A percentile compares a stretch with the other conserved stretches of the same genome.
phyloP scores from a whole-genome alignment of 2,113 vertebrate species.

The Notothenia coriiceps region DNA sequence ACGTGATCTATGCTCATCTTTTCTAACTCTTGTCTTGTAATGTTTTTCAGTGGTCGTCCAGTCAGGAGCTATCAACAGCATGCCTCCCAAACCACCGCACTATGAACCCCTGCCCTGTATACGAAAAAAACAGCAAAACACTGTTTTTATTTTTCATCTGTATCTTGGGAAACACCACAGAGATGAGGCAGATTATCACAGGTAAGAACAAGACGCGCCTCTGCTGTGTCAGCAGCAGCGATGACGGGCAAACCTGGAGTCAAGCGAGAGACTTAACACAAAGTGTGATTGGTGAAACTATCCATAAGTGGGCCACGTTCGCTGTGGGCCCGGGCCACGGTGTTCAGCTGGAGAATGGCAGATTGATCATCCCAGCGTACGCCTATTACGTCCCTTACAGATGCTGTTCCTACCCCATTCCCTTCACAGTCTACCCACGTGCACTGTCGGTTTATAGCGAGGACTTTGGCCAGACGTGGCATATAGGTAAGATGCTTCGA shows the following conservation, averaged over 20 bases:
- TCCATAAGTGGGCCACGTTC: slow-evolving; percentile 90
- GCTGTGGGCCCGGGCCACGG: slow-evolving; percentile 95
- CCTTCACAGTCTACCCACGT: slow-evolving; percentile 75
- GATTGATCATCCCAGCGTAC: slow-evolving; percentile 90
- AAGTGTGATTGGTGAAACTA: slow-evolving; percentile 85
- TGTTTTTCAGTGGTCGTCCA: slow-evolving; percentile 79
- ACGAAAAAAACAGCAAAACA: slow-evolving; percentile 76
- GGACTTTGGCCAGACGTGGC: slow-evolving; percentile 88
- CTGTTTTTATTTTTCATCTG: slow-evolving; percentile 94
- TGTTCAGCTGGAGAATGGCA: slow-evolving; percentile 86
- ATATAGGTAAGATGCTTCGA: slow-evolving; percentile 70
- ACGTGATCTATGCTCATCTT: neutral
- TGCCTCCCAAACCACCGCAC: slow-evolving; percentile 77
- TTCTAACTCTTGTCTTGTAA: neutral
- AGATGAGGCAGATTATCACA: slow-evolving; percentile 86
- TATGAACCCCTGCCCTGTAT: slow-evolving; percentile 88
- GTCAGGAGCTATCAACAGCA: slow-evolving; percentile 75
- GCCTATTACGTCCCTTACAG: slow-evolving; percentile 83
- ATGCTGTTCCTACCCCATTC: slow-evolving; percentile 68
- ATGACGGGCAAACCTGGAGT: slow-evolving; percentile 91
- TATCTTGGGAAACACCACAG: slow-evolving; percentile 81
- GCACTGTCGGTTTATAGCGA: slow-evolving; percentile 91
- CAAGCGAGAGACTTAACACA: slow-evolving; percentile 86
- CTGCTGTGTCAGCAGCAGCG: slow-evolving; percentile 88
- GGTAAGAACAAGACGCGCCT: slow-evolving; percentile 90